These are phyloP conservation scores for Thoracochromis brauschi DNA, from an alignment of 2,113 vertebrate genomes.

Conservation along the genomic window DNA sequence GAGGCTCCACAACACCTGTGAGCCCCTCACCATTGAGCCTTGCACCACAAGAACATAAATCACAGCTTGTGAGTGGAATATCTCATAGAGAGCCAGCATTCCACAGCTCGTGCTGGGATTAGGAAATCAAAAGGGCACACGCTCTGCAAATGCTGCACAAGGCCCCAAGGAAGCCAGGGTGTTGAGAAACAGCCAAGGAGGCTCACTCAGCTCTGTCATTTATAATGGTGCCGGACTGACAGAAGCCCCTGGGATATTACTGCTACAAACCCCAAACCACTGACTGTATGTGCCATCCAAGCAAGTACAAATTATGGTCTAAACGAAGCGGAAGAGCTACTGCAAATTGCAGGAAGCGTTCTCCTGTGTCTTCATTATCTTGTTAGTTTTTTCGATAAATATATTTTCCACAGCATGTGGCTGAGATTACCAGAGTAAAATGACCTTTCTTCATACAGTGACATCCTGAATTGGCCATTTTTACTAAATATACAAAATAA, in stretches of 20 bases:
- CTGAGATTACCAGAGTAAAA: background rate
- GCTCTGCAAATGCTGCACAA: conserved; percentile 55
- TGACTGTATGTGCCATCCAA: conserved; percentile 48
- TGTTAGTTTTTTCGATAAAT: conserved; percentile 44
- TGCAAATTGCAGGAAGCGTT: conserved; percentile 47
- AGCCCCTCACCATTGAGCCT: conserved; percentile 53
- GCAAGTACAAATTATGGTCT: conserved; percentile 58
- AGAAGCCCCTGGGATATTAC: conserved; percentile 52
- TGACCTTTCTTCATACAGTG: background rate
- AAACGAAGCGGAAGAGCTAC: conserved; percentile 40
- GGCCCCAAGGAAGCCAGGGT: conserved; percentile 49
- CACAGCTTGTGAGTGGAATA: conserved; percentile 69
- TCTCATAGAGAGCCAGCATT: conserved; percentile 52
- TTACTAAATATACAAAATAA: background rate
- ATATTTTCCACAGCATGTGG: conserved; percentile 8
- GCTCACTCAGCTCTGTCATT: conserved; percentile 58
- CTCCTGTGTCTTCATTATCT: conserved; percentile 52
- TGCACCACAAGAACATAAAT: conserved; percentile 68
- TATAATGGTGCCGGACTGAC: conserved; percentile 52
- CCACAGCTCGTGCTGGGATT: conserved; percentile 56
- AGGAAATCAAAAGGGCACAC: conserved; percentile 67
- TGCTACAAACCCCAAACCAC: conserved; percentile 50
- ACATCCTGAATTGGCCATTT: background rate
- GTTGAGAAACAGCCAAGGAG: conserved; percentile 53
- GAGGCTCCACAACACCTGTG: conserved; percentile 59